Evolutionary conservation across 2,113 vertebrate genomes (phyloP), one percentile per base, ranked within the genome.

Genomic region (Oreochromis aureus): DNA sequence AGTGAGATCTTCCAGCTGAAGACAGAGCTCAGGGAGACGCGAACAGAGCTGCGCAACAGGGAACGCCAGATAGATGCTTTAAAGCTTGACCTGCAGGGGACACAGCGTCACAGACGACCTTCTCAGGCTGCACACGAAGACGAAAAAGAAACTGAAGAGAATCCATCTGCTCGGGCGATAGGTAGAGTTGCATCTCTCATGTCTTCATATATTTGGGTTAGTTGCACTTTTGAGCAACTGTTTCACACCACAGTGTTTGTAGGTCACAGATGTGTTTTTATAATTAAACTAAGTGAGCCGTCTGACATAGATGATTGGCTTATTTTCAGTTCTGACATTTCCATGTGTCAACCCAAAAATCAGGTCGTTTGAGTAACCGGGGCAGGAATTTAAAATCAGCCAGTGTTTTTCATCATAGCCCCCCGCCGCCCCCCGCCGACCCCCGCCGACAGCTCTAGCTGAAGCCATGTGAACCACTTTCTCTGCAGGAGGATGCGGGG

Each of bases 1-100:
- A 96, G 98, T 1, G 98, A 99, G 95, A 97, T 99, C 91, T 98
- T 99, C 96, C 97, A 96, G 93, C 95, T 99, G 88, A 99, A 99
- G 96, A 98, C 98, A 0, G 97, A 99, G 94, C 97, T 99, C 83
- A 95, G 98, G 32, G 97, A 98, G 91, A 96, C 96, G 10, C 97
- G 97, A 39, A 96, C 95, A 0, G 97, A 98, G 66, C 94, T 98
- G 12, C 96, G 96, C 71, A 96, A 96, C 90, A 96, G 94, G 88
- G 98, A 99, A 13, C 87, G 94, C 0, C 98, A 99, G 94, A 93
- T 98, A 82, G 96, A 97, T 10, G 95, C 95, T 56, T 94, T 99
- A 76, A 97, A 97, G 30, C 94, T 96, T 8, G 95, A 96, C 78
- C 91, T 98, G 80, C 97, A 97, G 82, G 92, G 92, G 6, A 83